Evolutionary conservation across 2,888 invertebrate species (phyloP).

Genomic region (Chrysolina haemoptera): DNA sequence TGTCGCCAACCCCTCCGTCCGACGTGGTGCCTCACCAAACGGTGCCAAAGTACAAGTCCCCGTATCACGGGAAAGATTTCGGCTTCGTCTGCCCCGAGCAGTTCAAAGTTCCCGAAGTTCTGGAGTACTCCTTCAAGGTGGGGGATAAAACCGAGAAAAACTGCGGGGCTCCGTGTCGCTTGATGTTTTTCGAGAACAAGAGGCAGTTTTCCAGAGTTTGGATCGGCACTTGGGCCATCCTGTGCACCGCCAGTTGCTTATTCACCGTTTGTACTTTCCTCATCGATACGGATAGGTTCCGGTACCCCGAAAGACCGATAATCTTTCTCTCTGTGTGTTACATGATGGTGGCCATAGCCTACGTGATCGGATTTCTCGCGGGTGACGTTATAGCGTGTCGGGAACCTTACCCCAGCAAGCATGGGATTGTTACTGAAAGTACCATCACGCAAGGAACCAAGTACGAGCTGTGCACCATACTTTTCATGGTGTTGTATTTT

Average conservation of each 20-base stretch:
- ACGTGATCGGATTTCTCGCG: constrained; percentile 88
- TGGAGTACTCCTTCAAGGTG: constrained; percentile 88
- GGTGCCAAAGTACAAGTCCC: constrained; percentile 53
- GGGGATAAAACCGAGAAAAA: constrained; percentile 81
- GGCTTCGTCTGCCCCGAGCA: constrained; percentile 92
- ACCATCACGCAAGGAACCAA: constrained; percentile 91
- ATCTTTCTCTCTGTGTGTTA: constrained; percentile 98
- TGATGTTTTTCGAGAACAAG: constrained; percentile 92
- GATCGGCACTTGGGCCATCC: constrained; percentile 94
- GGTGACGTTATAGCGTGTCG: constrained; percentile 88
- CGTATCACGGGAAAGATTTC: constrained; percentile 74
- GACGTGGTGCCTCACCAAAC: constrained; percentile 42
- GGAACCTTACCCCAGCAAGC: constrained; percentile 83
- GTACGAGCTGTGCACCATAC: constrained; percentile 89
- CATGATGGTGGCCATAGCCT: constrained; percentile 93
- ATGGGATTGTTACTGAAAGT: constrained; percentile 83
- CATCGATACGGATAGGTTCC: constrained; percentile 93
- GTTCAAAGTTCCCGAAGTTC: constrained; percentile 84
- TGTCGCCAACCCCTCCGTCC: constrained; percentile 68
- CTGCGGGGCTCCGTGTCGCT: constrained; percentile 93
- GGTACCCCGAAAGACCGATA: constrained; percentile 98
- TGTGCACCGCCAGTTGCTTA: constrained; percentile 91
- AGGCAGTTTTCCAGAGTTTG: constrained; percentile 88
- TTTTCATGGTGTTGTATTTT: constrained; percentile 97
- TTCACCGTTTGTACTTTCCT: constrained; percentile 95